Conservation (phyloP, 2,797 vertebrate genomes). For the Coccyzus lansbergi region DNA sequence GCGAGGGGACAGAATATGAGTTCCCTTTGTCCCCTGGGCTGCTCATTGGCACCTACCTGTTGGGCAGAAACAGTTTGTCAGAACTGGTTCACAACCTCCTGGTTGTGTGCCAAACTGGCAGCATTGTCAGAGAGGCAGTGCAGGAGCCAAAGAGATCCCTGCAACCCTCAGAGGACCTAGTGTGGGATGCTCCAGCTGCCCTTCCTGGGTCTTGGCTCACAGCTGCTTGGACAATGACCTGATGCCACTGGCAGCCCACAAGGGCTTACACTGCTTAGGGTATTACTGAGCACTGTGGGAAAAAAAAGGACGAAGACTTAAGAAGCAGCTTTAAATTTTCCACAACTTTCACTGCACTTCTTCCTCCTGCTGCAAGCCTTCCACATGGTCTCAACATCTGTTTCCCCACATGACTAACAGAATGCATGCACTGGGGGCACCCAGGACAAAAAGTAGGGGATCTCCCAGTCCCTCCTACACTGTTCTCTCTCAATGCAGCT, state of each 20-base stretch:
- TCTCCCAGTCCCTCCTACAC: neutral
- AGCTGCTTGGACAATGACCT: accelerated
- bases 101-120: accelerated
- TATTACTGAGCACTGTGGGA: accelerated
- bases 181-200: neutral
- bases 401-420: neutral
- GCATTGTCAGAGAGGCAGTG: accelerated
- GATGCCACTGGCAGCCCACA: neutral
- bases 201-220: accelerated
- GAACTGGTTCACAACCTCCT: neutral
- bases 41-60: neutral
- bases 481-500: neutral
- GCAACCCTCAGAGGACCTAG: accelerated
- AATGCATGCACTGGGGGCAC: neutral
- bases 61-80: neutral
- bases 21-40: neutral
- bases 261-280: accelerated
- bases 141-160: neutral
- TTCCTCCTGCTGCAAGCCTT: neutral
- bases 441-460: neutral
- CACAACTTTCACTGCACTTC: neutral
- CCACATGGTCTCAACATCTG: neutral
- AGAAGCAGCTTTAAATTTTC: neutral
- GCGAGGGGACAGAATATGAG: neutral
- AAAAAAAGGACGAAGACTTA: neutral